Evolutionary conservation across 30 jellyfish, hydroid and myxozoan genomes (phyloP), one percentile per base, ranked within the genome.

Genomic region (Chrysaora quinquecirrha): DNA sequence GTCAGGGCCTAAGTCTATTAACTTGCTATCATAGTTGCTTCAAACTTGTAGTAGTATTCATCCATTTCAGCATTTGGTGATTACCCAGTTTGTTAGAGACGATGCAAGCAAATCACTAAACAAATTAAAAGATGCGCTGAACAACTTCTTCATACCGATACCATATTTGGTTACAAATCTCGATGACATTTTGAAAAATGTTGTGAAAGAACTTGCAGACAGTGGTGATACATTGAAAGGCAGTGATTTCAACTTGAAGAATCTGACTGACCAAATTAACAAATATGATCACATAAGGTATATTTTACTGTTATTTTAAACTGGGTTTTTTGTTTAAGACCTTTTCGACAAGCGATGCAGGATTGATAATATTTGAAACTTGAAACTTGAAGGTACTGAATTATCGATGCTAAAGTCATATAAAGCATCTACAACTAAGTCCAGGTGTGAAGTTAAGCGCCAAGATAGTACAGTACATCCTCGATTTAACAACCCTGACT

Each of bases 211-310:
- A 3, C 30, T 83, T 38, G 48, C 35, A 22, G 25, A 47, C 2
- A 67, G 89, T 48, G 85, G 86, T 14, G 71, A 87, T 20, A 33
- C 76, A 20, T 61, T 93, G 43, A 52, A 75, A 3, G 97, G 85
- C 48, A 95, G 96, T 50, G 86, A 76, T 30, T 96, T 87, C 48
- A 75, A 74, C 33, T 67, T 93, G 75, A 75, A 86, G 69, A 47
- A 47, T 30, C n/a, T 77, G 27, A 58, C 96, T 33, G 87, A 62
- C 27, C 87, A 84, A 23, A 78, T 76, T 9, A 28, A 30, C 29
- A 64, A 50, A 27, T 90, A 90, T 72, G 97, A 90, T 48, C 33
- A 67, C 7, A 61, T 90, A 73, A 78, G 97, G 97, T 90, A 27
- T 0, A 0, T 3, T 29, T 23, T 1, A 69, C 31, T 29, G 48